Conservation (phyloP, 2,888 invertebrate species). For the Tipula lateralis region DNA sequence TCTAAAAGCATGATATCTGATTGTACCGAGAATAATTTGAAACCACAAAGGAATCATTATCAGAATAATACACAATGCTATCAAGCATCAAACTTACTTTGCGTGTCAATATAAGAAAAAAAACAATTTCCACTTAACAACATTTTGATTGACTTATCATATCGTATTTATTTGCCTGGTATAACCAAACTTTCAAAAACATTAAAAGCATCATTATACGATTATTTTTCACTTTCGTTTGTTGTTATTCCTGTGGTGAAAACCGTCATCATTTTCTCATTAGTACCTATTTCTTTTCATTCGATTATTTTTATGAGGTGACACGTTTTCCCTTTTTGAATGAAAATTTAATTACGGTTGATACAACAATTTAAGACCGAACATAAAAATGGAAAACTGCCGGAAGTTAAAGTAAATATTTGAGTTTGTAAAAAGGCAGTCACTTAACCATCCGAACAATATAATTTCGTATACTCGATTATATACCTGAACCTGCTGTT, state of each 20-base stretch:
- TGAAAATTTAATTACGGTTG: conserved; percentile 19
- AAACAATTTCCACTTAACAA: too few relatives aligned
- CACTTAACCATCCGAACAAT: background rate
- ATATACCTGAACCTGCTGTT: too few relatives aligned
- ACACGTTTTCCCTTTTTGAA: background rate
- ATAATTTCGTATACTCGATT: too few relatives aligned
- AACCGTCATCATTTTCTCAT: conserved; percentile 15
- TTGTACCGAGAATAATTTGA: too few relatives aligned
- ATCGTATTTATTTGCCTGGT: too few relatives aligned
- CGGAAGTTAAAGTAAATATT: conserved; percentile 1
- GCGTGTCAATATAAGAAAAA: too few relatives aligned
- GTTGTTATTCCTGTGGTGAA: background rate
- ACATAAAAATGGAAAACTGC: background rate
- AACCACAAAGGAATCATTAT: too few relatives aligned
- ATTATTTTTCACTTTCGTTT: background rate
- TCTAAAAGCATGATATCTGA: too few relatives aligned
- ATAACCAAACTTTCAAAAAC: background rate
- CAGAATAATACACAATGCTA: too few relatives aligned
- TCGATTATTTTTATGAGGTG: conserved; percentile 24
- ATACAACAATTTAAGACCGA: background rate
- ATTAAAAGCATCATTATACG: background rate
- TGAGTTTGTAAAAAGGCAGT: background rate
- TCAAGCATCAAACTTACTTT: too few relatives aligned
- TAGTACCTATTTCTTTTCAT: background rate
- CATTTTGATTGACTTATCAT: too few relatives aligned